Conservation (phyloP, 2,888 invertebrate genomes). For the Eretmocerus hayati region DNA sequence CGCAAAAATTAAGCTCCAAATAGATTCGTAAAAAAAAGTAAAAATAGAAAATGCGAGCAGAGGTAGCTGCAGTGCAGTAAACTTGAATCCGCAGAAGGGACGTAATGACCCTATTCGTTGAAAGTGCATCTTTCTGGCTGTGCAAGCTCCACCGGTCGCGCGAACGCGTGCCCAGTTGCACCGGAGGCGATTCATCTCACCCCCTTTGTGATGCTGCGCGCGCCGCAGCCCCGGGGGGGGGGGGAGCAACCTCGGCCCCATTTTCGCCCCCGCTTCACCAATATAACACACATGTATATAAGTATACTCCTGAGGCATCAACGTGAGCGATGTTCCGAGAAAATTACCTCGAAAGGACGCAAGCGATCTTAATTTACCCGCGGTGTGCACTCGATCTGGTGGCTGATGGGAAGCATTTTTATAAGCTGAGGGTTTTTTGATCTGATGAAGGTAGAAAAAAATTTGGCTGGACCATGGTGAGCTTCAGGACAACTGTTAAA, state of each 20-base stretch:
- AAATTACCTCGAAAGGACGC: constrained; percentile 19
- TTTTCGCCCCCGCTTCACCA: not conserved
- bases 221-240: constrained; percentile 1
- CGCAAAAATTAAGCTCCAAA: not conserved
- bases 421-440: not conserved
- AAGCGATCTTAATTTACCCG: constrained; percentile 23
- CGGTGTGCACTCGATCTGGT: not conserved
- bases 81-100: constrained; percentile 36
- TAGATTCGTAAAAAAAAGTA: not conserved
- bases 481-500: no score
- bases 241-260: not conserved
- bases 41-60: no score
- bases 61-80: not conserved
- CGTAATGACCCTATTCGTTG: constrained; percentile 45
- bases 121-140: no score
- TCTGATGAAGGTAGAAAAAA: not conserved
- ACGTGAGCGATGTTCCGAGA: not conserved
- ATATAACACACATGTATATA: constrained; percentile 11
- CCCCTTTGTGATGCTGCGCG: constrained; percentile 23
- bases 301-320: no score
- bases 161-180: constrained; percentile 11
- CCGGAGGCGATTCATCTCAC: constrained; percentile 37
- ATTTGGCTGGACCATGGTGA: no score
- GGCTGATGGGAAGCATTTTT: no score
- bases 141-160: constrained; percentile 36